Evolutionary conservation across 2,113 vertebrate genomes (phyloP).

Genomic region (Gymnarchus niloticus): DNA sequence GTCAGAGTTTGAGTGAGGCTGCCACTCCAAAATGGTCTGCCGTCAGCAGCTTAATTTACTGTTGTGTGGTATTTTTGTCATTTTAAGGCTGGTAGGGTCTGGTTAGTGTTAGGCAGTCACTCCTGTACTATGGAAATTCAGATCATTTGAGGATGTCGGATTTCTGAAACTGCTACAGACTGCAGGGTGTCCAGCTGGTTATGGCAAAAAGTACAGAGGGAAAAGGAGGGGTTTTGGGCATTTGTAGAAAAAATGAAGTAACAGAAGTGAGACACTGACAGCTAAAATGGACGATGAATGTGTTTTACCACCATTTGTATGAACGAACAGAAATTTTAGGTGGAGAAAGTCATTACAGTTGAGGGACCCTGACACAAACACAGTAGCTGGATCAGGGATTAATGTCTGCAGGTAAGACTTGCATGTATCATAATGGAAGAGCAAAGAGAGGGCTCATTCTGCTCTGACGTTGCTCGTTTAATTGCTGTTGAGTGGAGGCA

Average conservation of each 20-base stretch:
- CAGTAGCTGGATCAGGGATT: not conserved
- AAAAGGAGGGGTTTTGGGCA: not conserved
- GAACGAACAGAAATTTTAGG: not conserved
- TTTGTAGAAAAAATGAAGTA: not conserved
- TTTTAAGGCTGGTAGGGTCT: not conserved
- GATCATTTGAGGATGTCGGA: not conserved
- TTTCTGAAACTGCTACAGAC: not conserved
- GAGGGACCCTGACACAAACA: not conserved
- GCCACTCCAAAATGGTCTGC: not conserved
- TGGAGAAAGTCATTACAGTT: too few relatives aligned
- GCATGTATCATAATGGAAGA: not conserved
- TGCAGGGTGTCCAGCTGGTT: not conserved
- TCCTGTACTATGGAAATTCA: too few relatives aligned
- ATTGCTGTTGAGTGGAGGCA: conserved; percentile 14
- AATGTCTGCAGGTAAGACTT: conserved; percentile 5
- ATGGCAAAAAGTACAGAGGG: not conserved
- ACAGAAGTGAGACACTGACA: not conserved
- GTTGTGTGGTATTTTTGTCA: not conserved
- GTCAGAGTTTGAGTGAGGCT: not conserved
- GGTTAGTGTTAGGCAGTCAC: not conserved
- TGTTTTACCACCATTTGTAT: not conserved
- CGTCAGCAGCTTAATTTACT: not conserved
- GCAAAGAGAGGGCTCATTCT: not conserved
- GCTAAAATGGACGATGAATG: not conserved
- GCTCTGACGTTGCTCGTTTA: not conserved